Percentiles rank a stretch among this genome's conserved stretches.
Evolutionary conservation across 2,888 invertebrate genomes (phyloP).

Genomic region (Rhorus exstirpatorius): DNA sequence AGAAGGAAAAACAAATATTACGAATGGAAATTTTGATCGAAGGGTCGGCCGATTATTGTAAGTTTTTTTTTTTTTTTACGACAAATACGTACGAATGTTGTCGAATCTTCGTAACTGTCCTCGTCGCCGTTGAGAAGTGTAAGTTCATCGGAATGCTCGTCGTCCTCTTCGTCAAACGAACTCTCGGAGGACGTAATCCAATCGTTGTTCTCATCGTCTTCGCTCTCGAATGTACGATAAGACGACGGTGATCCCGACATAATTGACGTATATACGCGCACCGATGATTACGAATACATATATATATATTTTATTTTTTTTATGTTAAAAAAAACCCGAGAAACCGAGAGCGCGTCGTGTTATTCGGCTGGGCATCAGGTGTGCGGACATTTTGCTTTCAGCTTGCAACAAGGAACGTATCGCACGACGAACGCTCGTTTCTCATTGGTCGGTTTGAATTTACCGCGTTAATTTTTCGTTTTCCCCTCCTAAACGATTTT

Average conservation of each 20-base stretch:
- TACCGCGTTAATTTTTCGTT: slow-evolving; percentile 34
- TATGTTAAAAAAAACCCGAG: slow-evolving; percentile 15
- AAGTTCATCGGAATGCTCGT: no score
- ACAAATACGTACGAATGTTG: slow-evolving; percentile 52
- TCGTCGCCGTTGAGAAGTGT: slow-evolving; percentile 65
- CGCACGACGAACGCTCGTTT: slow-evolving; percentile 32
- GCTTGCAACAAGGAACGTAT: slow-evolving; percentile 37
- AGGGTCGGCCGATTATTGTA: not conserved
- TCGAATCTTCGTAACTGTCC: slow-evolving; percentile 51
- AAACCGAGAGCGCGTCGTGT: slow-evolving; percentile 50
- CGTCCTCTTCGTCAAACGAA: slow-evolving; percentile 55
- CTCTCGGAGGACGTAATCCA: slow-evolving; percentile 45
- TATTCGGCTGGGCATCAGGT: slow-evolving; percentile 66
- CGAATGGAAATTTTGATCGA: not conserved
- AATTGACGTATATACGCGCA: slow-evolving; percentile 19
- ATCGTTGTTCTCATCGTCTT: slow-evolving; percentile 50
- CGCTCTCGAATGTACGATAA: slow-evolving; percentile 46
- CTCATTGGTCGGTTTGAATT: slow-evolving; percentile 62
- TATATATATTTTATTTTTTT: not conserved
- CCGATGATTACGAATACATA: slow-evolving; percentile 32
- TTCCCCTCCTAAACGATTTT: not conserved
- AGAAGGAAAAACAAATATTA: not conserved
- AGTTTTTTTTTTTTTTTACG: not conserved
- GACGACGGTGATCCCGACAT: slow-evolving; percentile 63
- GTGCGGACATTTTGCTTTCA: slow-evolving; percentile 71